Conservation (phyloP, 35 echinoderm and acorn worm genomes). For the Eucidaris tribuloides region DNA sequence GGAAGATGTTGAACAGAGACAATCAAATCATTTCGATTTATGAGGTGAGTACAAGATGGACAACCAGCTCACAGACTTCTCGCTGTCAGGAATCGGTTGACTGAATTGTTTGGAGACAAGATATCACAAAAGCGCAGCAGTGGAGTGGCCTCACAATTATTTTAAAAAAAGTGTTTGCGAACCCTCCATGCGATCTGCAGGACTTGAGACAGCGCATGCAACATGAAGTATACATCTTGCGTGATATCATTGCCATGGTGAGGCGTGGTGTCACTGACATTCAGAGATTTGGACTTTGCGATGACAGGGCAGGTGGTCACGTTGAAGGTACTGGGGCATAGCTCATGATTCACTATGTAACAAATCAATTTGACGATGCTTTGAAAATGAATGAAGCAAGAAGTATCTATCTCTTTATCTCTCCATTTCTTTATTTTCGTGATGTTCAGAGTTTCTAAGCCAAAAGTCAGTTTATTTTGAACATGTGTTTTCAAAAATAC, state of each 20-base stretch:
- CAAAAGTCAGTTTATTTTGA: not conserved
- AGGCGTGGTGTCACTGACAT: not conserved
- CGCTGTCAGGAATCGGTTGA: not conserved
- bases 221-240: not conserved
- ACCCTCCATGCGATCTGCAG: not conserved
- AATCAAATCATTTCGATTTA: too few species aligned
- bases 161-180: not conserved
- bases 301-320: not conserved
- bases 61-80: not conserved
- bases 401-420: not conserved
- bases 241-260: not conserved
- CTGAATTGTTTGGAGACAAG: not conserved
- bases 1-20: too few species aligned
- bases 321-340: too few species aligned
- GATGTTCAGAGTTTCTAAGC: not conserved
- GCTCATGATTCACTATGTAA: not conserved
- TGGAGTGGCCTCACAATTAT: not conserved
- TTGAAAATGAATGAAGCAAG: not conserved
- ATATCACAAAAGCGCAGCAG: not conserved
- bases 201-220: not conserved
- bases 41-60: not conserved
- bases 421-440: not conserved
- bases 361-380: not conserved
- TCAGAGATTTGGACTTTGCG: not conserved
- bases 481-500: not conserved